Conservation (phyloP, 2,113 vertebrate species). For the Casuarius casuarius region DNA sequence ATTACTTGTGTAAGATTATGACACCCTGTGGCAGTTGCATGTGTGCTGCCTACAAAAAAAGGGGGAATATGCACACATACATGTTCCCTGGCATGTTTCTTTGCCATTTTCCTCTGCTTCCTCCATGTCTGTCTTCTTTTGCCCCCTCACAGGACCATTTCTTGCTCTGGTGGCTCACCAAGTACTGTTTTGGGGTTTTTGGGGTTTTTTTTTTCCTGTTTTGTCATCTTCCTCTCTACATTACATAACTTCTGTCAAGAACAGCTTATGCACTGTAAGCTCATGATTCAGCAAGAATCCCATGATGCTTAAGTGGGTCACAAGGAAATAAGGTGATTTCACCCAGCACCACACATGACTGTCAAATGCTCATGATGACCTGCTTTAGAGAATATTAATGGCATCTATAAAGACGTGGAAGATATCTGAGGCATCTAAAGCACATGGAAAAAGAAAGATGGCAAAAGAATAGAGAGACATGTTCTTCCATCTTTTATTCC, state of each 20-base stretch:
- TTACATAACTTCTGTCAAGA: not conserved
- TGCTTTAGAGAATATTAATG: not conserved
- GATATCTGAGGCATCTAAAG: not conserved
- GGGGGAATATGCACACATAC: fast-evolving
- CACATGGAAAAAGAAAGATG: not conserved
- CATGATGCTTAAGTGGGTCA: not conserved
- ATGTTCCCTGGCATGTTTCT: not conserved
- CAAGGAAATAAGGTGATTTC: not conserved
- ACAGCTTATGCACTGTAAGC: not conserved
- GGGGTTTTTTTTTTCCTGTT: not conserved
- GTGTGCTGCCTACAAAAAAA: not conserved
- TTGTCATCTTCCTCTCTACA: not conserved
- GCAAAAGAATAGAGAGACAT: not conserved
- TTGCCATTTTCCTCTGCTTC: not conserved
- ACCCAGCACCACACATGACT: fast-evolving
- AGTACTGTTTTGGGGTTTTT: not conserved
- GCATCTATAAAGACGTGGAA: not conserved
- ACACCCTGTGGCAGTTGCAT: not conserved
- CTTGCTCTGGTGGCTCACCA: not conserved
- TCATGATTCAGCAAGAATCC: not conserved
- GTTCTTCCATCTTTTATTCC: not conserved
- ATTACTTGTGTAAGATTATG: not conserved
- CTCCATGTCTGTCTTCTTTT: not conserved
- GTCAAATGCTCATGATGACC: not conserved
- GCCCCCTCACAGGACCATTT: not conserved